Evolutionary conservation across 2,113 vertebrate species (phyloP).

Genomic region (Aspidoscelis tigris): DNA sequence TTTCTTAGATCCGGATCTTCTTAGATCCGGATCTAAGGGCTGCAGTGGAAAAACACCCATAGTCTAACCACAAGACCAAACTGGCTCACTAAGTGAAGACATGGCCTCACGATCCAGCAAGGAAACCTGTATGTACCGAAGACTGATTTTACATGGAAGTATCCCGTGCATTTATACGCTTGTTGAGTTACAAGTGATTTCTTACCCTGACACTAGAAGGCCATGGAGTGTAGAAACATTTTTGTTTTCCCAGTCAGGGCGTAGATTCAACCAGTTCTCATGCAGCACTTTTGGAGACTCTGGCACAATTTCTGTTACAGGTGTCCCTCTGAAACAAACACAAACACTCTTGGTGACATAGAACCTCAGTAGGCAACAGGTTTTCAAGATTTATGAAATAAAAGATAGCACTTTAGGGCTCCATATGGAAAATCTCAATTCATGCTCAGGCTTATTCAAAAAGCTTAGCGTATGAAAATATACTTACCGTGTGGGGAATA

Average conservation of each 20-base stretch:
- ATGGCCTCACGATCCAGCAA: not conserved
- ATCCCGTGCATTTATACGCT: not conserved
- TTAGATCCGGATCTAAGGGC: too few species aligned
- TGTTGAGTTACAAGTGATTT: slow-evolving; percentile 11
- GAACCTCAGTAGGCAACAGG: not conserved
- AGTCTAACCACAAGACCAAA: too few species aligned
- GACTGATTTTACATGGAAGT: not conserved
- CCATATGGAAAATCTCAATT: not conserved
- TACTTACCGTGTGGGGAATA: not conserved
- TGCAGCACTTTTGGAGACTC: slow-evolving; percentile 70
- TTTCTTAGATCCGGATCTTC: too few species aligned
- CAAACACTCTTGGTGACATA: slow-evolving; percentile 15
- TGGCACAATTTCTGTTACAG: slow-evolving; percentile 74
- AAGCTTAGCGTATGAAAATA: not conserved
- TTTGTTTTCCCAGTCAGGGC: slow-evolving; percentile 78
- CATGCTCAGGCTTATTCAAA: not conserved
- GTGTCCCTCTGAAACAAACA: slow-evolving; percentile 77
- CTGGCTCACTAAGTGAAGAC: too few species aligned
- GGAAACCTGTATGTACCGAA: not conserved
- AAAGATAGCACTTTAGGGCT: not conserved
- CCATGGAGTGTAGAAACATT: slow-evolving; percentile 84
- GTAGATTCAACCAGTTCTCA: slow-evolving; percentile 86
- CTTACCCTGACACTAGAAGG: slow-evolving; percentile 87
- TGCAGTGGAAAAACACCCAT: too few species aligned
- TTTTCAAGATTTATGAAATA: not conserved